phyloP scores from a whole-genome alignment of 2,797 vertebrate genomes.

The Nothura maculosa region DNA sequence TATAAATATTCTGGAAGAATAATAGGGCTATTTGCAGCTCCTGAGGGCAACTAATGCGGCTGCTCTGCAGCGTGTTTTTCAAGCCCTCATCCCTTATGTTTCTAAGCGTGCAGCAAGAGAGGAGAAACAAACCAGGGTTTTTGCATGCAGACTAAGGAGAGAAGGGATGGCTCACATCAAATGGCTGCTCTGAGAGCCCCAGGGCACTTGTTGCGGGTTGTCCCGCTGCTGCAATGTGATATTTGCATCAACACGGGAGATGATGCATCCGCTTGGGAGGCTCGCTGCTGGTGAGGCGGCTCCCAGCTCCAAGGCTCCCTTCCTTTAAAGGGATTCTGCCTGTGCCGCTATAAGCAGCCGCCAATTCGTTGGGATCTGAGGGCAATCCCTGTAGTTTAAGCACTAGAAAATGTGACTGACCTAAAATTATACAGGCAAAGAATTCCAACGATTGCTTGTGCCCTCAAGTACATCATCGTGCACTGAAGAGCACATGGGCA shows the following conservation, averaged over 20 bases:
- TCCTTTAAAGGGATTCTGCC: constrained; percentile 71
- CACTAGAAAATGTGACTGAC: constrained; percentile 46
- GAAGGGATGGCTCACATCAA: constrained; percentile 27
- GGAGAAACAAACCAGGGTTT: constrained; percentile 15
- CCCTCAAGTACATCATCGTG: neutral
- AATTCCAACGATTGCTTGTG: neutral
- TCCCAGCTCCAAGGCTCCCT: neutral
- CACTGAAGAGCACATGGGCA: neutral
- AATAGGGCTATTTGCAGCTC: constrained; percentile 46
- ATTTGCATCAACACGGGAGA: constrained; percentile 58
- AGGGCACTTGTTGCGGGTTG: constrained; percentile 49
- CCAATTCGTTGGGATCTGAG: constrained; percentile 56
- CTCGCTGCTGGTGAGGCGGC: neutral
- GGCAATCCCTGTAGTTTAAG: constrained; percentile 61
- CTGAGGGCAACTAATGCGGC: constrained; percentile 41
- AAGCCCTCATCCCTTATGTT: constrained; percentile 30
- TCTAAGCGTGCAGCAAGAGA: constrained; percentile 15
- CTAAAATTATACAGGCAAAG: constrained; percentile 12
- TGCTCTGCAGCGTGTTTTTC: constrained; percentile 22
- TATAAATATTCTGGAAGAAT: constrained; percentile 59
- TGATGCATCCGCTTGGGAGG: constrained; percentile 30
- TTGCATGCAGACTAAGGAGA: constrained; percentile 29
- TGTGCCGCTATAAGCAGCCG: constrained; percentile 46
- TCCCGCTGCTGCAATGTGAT: constrained; percentile 53
- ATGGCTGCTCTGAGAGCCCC: constrained; percentile 32